A percentile compares a stretch with the other conserved stretches of the same genome.
Evolutionary conservation across 2,888 invertebrate species (phyloP).

Genomic region (Diaprepes abbreviatus): DNA sequence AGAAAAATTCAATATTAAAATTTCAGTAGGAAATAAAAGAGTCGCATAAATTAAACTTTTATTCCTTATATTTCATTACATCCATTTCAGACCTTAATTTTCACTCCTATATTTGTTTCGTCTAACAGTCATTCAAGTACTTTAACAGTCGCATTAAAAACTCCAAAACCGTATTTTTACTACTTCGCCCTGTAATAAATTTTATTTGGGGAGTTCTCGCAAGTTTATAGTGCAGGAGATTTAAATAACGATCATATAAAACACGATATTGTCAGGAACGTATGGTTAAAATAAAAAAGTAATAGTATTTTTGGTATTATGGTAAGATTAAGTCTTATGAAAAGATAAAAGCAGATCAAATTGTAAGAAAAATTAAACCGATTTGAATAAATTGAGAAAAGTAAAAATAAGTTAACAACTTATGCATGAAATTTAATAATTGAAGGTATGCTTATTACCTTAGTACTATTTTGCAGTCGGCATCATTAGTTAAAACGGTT

Average conservation of each 20-base stretch:
- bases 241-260: background rate
- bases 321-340: too few relatives aligned
- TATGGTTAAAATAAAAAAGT: too few relatives aligned
- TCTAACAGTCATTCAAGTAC: conserved; percentile 34
- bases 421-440: too few relatives aligned
- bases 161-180: conserved; percentile 34
- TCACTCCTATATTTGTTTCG: conserved; percentile 37
- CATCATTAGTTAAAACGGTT: too few relatives aligned
- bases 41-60: conserved; percentile 18
- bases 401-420: too few relatives aligned
- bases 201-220: conserved; percentile 27
- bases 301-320: too few relatives aligned
- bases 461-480: too few relatives aligned
- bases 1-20: conserved; percentile 12
- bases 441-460: too few relatives aligned
- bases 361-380: too few relatives aligned
- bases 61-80: conserved; percentile 25
- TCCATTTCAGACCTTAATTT: conserved; percentile 32
- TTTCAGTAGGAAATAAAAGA: background rate
- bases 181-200: conserved; percentile 31
- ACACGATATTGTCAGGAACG: background rate
- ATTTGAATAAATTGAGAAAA: too few relatives aligned
- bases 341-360: too few relatives aligned
- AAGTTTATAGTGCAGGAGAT: background rate
- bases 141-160: conserved; percentile 39